Conservation (phyloP, 2,888 invertebrate species). For the Spatulosminthurus flaviceps region DNA sequence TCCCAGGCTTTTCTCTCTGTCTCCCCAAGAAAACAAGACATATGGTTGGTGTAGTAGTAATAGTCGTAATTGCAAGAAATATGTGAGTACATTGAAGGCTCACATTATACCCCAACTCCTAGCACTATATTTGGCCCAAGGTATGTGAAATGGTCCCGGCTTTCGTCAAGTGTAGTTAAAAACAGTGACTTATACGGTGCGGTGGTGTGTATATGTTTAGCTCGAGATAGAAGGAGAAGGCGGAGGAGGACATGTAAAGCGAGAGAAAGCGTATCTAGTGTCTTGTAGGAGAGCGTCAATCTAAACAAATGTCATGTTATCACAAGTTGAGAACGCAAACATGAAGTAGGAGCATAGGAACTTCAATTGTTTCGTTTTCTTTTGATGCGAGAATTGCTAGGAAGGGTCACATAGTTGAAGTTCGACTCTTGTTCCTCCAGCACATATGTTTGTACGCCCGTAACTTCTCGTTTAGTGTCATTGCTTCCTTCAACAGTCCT, state of each 20-base stretch:
- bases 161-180: conserved; percentile 29
- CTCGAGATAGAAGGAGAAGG: neutral
- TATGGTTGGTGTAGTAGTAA: neutral
- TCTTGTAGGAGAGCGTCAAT: conserved; percentile 42
- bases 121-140: neutral
- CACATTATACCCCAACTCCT: neutral
- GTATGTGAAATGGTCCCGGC: neutral
- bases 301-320: conserved; percentile 47
- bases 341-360: conserved; percentile 30
- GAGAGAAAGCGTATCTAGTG: conserved; percentile 32
- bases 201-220: neutral
- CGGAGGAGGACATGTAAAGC: conserved; percentile 7
- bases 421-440: conserved; percentile 4
- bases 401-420: conserved; percentile 38
- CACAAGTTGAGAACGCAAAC: conserved; percentile 37
- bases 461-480: conserved; percentile 30
- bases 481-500: conserved; percentile 19
- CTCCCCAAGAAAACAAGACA: neutral
- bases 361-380: conserved; percentile 46
- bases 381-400: conserved; percentile 34
- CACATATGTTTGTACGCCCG: neutral
- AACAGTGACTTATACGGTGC: neutral
- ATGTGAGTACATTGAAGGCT: too few relatives aligned
- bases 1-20: neutral
- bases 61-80: too few relatives aligned